A percentile compares a stretch with the other conserved stretches of the same genome.
Conservation (phyloP, 2,797 vertebrate species). For the Pseudomugil tenellus region DNA sequence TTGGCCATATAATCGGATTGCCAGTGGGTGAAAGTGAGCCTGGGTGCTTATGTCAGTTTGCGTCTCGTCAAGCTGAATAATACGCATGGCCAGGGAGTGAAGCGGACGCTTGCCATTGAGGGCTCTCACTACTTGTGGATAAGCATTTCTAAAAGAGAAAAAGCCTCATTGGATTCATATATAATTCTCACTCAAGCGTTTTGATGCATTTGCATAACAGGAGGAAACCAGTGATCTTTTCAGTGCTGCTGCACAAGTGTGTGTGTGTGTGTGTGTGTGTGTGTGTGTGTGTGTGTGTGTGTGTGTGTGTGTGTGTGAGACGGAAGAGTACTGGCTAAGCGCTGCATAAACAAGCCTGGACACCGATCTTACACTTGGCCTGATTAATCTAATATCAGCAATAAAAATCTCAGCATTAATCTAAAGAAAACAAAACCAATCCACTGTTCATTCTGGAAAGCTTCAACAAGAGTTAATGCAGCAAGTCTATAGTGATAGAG, state of each 20-base stretch:
- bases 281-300: slow-evolving; percentile 64
- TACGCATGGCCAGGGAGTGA: slow-evolving; percentile 87
- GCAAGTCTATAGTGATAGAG: background rate
- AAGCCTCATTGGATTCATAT: slow-evolving; percentile 94
- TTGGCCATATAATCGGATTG: slow-evolving; percentile 95
- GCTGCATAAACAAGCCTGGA: slow-evolving; percentile 67
- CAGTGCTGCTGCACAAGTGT: slow-evolving; percentile 71
- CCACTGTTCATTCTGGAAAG: background rate
- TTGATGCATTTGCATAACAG: slow-evolving; percentile 88
- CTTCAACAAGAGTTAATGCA: background rate
- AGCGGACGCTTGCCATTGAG: slow-evolving; percentile 80
- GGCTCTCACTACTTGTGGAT: slow-evolving; percentile 83
- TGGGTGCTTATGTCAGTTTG: slow-evolving; percentile 96
- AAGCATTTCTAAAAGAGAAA: slow-evolving; percentile 84
- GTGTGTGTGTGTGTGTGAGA: slow-evolving; percentile 56
- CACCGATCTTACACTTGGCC: slow-evolving; percentile 72
- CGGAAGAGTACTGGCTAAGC: slow-evolving; percentile 39
- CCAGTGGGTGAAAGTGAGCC: slow-evolving; percentile 92
- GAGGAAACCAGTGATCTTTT: slow-evolving; percentile 80
- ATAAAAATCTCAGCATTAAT: slow-evolving; percentile 68
- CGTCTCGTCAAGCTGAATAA: slow-evolving; percentile 93
- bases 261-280: slow-evolving; percentile 64
- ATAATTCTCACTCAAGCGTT: slow-evolving; percentile 95
- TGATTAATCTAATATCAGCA: slow-evolving; percentile 71
- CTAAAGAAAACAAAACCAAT: background rate